Evolutionary conservation across 2,797 vertebrate genomes (phyloP).

Genomic region (Chrosomus eos): DNA sequence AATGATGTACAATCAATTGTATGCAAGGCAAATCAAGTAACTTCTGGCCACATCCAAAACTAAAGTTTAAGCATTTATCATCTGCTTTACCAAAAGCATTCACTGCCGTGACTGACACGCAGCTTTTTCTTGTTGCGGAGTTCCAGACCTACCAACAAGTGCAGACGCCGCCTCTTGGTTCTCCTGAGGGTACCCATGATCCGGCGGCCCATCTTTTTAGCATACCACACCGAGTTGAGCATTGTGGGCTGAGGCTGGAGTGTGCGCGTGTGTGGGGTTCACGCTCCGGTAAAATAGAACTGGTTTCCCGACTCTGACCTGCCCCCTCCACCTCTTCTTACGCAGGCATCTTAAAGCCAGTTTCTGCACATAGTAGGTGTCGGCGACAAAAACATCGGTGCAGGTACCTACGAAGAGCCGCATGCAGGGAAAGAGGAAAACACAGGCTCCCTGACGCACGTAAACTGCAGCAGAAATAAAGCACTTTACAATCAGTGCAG

Average conservation of each 20-base stretch:
- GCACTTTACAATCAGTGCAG: constrained; percentile 45
- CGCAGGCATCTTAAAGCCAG: constrained; percentile 50
- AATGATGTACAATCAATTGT: not conserved
- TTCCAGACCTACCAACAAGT: constrained; percentile 81
- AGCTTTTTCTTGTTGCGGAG: not conserved
- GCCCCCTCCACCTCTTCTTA: constrained; percentile 43
- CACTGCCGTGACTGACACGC: not conserved
- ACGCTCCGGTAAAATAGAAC: constrained; percentile 57
- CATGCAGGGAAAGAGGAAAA: constrained; percentile 33
- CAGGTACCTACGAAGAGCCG: constrained; percentile 46
- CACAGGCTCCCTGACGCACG: constrained; percentile 53
- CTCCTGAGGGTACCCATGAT: constrained; percentile 83
- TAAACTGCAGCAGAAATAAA: constrained; percentile 56
- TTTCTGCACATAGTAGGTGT: constrained; percentile 3
- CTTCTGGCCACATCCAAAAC: not conserved
- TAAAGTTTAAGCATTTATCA: constrained; percentile 21
- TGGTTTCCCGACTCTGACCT: constrained; percentile 33
- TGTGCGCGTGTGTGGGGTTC: constrained; percentile 56
- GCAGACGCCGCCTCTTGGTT: constrained; percentile 81
- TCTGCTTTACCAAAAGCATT: constrained; percentile 6
- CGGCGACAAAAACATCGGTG: constrained; percentile 27
- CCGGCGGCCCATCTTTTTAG: constrained; percentile 84
- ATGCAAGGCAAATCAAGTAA: constrained; percentile 8
- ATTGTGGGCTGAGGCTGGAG: constrained; percentile 70
- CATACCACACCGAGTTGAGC: constrained; percentile 84